These are phyloP conservation scores for Lycodopsis pacificus DNA, from an alignment of 2,797 vertebrate species.

Conservation along the genomic window DNA sequence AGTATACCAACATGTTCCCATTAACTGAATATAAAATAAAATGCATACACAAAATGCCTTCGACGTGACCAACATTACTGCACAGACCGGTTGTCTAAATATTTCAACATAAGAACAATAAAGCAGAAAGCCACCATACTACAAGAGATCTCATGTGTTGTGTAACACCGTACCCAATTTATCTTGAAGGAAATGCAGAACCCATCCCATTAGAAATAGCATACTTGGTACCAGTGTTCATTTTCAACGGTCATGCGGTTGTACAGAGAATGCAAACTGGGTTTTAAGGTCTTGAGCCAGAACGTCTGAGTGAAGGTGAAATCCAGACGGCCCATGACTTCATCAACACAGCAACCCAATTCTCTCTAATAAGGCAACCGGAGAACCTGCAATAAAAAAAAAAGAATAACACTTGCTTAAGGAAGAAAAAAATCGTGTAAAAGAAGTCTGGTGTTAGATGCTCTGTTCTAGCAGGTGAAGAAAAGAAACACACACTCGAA, in stretches of 20 bases:
- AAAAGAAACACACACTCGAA: constrained; percentile 13
- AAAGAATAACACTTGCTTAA: constrained; percentile 72
- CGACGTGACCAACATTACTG: constrained; percentile 26
- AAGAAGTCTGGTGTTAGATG: constrained; percentile 76
- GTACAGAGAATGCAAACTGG: constrained; percentile 33
- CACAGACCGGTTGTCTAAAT: constrained; percentile 53
- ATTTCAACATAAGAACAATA: constrained; percentile 48
- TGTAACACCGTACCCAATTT: constrained; percentile 59
- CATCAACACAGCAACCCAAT: constrained; percentile 78
- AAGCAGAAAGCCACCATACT: constrained; percentile 43
- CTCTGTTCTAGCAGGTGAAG: constrained; percentile 37
- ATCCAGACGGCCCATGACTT: constrained; percentile 77
- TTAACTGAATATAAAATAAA: constrained; percentile 42
- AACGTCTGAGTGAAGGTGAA: constrained; percentile 68
- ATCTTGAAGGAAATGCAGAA: constrained; percentile 63
- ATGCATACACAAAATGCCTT: constrained; percentile 44
- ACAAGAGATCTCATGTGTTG: constrained; percentile 31
- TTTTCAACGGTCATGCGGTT: constrained; percentile 59
- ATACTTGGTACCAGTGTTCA: constrained; percentile 59
- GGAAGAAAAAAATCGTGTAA: constrained; percentile 74
- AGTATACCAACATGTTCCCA: background rate
- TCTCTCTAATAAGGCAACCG: constrained; percentile 82
- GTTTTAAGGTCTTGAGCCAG: constrained; percentile 51
- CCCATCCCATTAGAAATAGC: constrained; percentile 68
- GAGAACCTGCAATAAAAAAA: constrained; percentile 82